Percentiles rank a stretch among this genome's conserved stretches.
These are phyloP conservation scores for Epistrophe grossulariae DNA, from an alignment of 2,888 invertebrate genomes.

Conservation along the genomic window DNA sequence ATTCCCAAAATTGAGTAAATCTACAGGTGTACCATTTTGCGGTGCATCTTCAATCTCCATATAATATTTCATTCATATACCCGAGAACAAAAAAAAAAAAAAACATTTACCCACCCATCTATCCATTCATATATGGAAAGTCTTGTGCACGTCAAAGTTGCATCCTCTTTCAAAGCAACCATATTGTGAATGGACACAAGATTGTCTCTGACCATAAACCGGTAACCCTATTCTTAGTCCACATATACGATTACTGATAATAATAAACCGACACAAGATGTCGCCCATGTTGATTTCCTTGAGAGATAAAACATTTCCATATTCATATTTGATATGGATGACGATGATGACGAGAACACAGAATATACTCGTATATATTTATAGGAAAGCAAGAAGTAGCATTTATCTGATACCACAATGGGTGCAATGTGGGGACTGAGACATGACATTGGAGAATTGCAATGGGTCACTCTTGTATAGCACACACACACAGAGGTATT, in stretches of 20 bases:
- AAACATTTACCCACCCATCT: background rate
- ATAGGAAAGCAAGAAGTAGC: background rate
- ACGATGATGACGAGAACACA: constrained; percentile 4
- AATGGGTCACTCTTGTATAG: background rate
- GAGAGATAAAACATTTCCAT: constrained; percentile 64
- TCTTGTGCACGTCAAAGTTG: constrained; percentile 10
- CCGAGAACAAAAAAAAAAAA: background rate
- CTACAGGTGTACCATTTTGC: constrained; percentile 19
- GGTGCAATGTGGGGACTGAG: background rate
- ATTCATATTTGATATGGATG: constrained; percentile 58
- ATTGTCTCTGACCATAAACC: constrained; percentile 28
- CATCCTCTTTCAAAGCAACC: constrained; percentile 16
- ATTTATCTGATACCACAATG: constrained; percentile 14
- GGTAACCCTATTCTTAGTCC: constrained; percentile 8
- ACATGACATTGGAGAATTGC: constrained; percentile 4
- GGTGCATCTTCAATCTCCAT: background rate
- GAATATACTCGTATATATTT: background rate
- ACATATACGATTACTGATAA: background rate
- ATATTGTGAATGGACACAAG: constrained; percentile 29
- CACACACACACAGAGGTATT: background rate
- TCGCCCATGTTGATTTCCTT: constrained; percentile 61
- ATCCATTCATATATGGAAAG: background rate
- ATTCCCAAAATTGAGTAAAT: background rate
- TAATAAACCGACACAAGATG: constrained; percentile 44
- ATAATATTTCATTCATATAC: no score